Base-by-base conservation (phyloP, 2,888 invertebrate genomes). In the Andrena haemorrhoa region DNA sequence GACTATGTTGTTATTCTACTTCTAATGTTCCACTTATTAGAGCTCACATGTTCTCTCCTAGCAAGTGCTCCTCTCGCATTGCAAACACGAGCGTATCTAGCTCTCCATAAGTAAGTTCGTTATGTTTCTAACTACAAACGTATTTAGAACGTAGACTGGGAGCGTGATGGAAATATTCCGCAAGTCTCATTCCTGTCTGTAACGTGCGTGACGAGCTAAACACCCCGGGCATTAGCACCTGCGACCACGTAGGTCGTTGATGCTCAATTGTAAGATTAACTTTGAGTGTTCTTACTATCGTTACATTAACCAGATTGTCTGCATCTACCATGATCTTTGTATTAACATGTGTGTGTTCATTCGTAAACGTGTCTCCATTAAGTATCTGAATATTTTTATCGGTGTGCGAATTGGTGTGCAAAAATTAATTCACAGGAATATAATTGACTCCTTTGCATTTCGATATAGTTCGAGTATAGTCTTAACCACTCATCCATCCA, bases 401-500 rank as follows among this genome's bases (percentile, higher is more conserved):
- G 65, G 51, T 53, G 16, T 51, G 33, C 47, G 29, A 49, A 20
- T 33, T 20, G 0, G 33, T 51, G 49, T 61, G 31, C 31, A 41
- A 58, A 56, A 60, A 35, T 73, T 66, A 26, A 77, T 82, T 83
- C 77, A 12, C 82, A 77, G 82, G 77, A 70, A 70, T 63, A 63
- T 31, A 23, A 53, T 77, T 12, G 49, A 56, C 64, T 64, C 66
- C 53, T 84, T 64, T 81, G 31, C 53, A 70, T 68, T 76, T 76
- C 64, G 31, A 83, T 69, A 68, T 58, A 83, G 58, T 83, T 75
- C 75, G 23, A 75, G 51, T 77, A 75, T 84, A 82, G 84, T 88
- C 84, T 88, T 93, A 93, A 94, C 93, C 93, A 93, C 93, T 94
- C 93, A 94, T 94, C 94, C 94, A 94, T 92, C 93, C 93, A 92